These are phyloP conservation scores for Limnephilus marmoratus DNA, from an alignment of 2,888 invertebrate genomes.

Conservation along the genomic window DNA sequence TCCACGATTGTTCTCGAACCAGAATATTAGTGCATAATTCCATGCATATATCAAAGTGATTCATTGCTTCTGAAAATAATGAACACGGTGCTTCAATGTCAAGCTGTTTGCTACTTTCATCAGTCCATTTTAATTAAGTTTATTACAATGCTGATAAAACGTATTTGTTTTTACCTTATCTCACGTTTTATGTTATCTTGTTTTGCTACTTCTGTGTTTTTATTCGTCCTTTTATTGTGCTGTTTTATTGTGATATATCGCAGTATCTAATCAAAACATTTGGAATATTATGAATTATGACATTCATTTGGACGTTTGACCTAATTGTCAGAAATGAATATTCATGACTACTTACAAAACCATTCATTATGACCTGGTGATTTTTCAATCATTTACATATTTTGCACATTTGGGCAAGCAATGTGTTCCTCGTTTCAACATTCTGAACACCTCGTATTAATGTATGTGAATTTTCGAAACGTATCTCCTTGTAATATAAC, in stretches of 20 bases:
- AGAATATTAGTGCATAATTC: not conserved
- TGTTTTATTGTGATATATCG: not conserved
- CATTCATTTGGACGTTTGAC: constrained; percentile 15
- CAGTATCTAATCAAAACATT: not conserved
- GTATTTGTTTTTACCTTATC: not conserved
- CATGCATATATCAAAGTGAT: not conserved
- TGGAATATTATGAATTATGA: constrained; percentile 6
- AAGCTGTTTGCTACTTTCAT: not conserved
- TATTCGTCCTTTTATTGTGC: not conserved
- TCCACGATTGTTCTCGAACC: not conserved
- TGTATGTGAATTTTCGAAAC: not conserved
- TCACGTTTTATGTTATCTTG: not conserved
- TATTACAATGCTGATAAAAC: not conserved
- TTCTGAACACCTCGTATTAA: constrained; percentile 2
- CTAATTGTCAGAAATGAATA: constrained; percentile 20
- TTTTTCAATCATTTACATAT: constrained; percentile 23
- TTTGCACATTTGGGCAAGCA: not conserved
- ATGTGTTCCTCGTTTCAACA: not conserved
- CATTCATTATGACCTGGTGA: constrained; percentile 15
- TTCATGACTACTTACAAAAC: constrained; percentile 23
- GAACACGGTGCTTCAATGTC: not conserved
- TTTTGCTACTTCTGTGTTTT: not conserved
- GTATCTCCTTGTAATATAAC: not conserved
- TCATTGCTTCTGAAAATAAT: not conserved
- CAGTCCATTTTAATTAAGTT: not conserved